Conservation (phyloP, 2,113 vertebrate genomes). For the cat (Felis catus) region F.catus_Fca126_mat1.0 CM031414.1:67852501-67853000, state of each 20-base stretch:
- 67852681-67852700: neutral
- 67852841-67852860: neutral
- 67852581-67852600: neutral
- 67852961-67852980: neutral
- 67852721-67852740: neutral
- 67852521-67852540: slow-evolving; percentile 89
- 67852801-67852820: neutral
- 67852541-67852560: slow-evolving; percentile 91
- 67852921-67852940: neutral
- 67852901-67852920: neutral
- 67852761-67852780: neutral
- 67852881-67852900: neutral
- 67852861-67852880: neutral
- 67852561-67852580: slow-evolving; percentile 65
- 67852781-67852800: neutral
- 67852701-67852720: neutral
- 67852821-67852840: neutral
- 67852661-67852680: neutral
- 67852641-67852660: neutral
- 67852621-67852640: neutral
- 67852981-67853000: neutral
- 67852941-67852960: neutral
- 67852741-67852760: neutral
- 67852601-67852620: neutral
- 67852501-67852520: slow-evolving; percentile 94